Percentiles rank a stretch among this genome's conserved stretches.
phyloP scores from a whole-genome alignment of 2,113 vertebrate genomes.

The Tenebrosternarchus preto region DNA sequence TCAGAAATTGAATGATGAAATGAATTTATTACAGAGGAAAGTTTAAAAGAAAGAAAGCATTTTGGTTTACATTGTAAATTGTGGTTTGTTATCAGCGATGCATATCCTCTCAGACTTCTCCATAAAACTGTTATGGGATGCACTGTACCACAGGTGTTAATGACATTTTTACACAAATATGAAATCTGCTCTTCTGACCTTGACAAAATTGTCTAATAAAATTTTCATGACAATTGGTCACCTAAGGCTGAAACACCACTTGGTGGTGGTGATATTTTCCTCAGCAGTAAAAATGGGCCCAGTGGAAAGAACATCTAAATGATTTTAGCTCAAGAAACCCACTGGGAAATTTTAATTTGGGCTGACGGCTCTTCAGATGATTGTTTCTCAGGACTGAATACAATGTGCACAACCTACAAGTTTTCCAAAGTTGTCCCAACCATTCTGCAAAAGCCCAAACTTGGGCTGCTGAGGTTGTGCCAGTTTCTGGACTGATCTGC shows the following conservation, averaged over 20 bases:
- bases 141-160: conserved; percentile 23
- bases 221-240: not conserved
- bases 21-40: not conserved
- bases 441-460: not conserved
- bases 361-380: not conserved
- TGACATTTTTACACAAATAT: conserved; percentile 4
- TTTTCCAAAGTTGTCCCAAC: not conserved
- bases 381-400: not conserved
- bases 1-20: not conserved
- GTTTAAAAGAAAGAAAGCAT: not conserved
- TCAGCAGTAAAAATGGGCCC: not conserved
- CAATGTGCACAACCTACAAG: not conserved
- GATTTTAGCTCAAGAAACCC: conserved; percentile 2
- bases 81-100: no score
- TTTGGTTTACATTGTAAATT: no score
- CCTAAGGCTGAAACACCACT: not conserved
- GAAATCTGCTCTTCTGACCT: not conserved
- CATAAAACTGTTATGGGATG: no score
- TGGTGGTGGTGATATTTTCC: conserved; percentile 5
- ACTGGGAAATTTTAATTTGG: not conserved
- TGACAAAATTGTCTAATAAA: not conserved
- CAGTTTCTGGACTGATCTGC: conserved; percentile 70
- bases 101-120: no score
- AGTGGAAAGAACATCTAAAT: conserved; percentile 15
- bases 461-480: conserved; percentile 53